phyloP scores from a whole-genome alignment of 2,888 invertebrate species.

The Aleiodes alternator region DNA sequence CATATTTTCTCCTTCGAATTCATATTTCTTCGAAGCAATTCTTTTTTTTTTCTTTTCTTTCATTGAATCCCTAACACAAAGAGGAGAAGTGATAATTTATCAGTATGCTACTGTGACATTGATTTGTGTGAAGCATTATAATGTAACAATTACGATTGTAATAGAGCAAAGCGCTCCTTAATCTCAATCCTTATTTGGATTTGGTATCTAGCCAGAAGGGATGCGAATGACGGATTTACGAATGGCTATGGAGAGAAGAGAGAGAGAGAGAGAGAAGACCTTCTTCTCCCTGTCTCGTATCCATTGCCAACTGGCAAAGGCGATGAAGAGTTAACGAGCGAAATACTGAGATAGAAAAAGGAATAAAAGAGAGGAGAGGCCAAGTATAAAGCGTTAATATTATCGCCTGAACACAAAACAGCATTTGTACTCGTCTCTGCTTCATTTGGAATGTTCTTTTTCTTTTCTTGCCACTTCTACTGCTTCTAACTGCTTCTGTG shows the following conservation, averaged over 20 bases:
- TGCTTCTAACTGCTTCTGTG: too few relatives aligned
- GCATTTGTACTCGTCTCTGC: slow-evolving; percentile 34
- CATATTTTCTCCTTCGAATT: too few relatives aligned
- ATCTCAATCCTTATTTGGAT: slow-evolving; percentile 54
- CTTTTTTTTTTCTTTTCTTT: too few relatives aligned
- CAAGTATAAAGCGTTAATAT: slow-evolving; percentile 42
- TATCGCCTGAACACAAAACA: slow-evolving; percentile 15
- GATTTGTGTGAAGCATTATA: slow-evolving; percentile 32
- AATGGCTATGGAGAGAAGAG: slow-evolving; percentile 32
- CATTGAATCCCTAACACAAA: not conserved
- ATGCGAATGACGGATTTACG: slow-evolving; percentile 46
- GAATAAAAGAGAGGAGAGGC: slow-evolving; percentile 25
- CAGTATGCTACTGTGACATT: slow-evolving; percentile 9
- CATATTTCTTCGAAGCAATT: too few relatives aligned
- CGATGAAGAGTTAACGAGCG: slow-evolving; percentile 45
- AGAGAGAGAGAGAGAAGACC: too few relatives aligned
- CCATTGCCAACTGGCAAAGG: slow-evolving; percentile 48
- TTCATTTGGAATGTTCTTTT: not conserved
- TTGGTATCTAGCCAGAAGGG: slow-evolving; percentile 52
- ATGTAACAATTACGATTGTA: slow-evolving; percentile 36
- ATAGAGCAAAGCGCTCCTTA: slow-evolving; percentile 43
- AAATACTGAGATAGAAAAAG: slow-evolving; percentile 30
- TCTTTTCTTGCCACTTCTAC: not conserved
- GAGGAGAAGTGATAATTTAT: slow-evolving; percentile 1
- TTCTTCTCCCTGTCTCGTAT: not conserved